Evolutionary conservation across 2,797 vertebrate genomes (phyloP), one percentile per base, ranked within the genome.

Genomic region (Semotilus atromaculatus): DNA sequence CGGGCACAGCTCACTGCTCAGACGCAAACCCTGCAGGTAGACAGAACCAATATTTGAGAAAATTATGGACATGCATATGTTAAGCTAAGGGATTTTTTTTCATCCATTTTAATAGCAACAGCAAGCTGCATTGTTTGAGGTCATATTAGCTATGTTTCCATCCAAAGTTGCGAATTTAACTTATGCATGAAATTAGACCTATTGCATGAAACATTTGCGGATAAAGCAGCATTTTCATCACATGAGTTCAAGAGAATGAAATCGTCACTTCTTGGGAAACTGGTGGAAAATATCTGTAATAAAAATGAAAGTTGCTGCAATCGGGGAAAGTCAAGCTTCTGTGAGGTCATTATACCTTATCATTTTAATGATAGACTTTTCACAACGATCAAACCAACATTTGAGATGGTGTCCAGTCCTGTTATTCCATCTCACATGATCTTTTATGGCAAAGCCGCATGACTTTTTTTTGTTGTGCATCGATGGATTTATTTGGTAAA

Each of bases 21-120:
- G 96, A 97, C 86, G 34, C 23, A 0, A 99, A 95, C 90, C 97
- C 97, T 90, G 96, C 96, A 94, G 98, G 98, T 98, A 93, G 87
- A 53, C 70, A 51, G 6, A 21, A 11, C 48, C 34, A 62, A 62
- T 16, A 26, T 4, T 14, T 51, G 21, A 29, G 31, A 16, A 66
- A 29, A 51, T 18, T 13, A 13, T 64, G 23, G 26, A 31, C 45
- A 14, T 48, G 43, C 40, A 45, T 45, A 45, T 8, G 16, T 19
- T 48, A 5, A 19, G 40, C 70, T 5, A 29, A n/a, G 7, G 11
- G 36, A 70, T n/a, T 5, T 51, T 9, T 51, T 9, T 31, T 21
- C 0, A 31, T 8, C 16, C 9, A 11, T 31, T 73, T 73, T 43
- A 45, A 71, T 71, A 71, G 23, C 68, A 26, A 71, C 23, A 71